These are phyloP conservation scores for Poecilia velifera DNA, from an alignment of 2,797 vertebrate species.

Conservation along the genomic window DNA sequence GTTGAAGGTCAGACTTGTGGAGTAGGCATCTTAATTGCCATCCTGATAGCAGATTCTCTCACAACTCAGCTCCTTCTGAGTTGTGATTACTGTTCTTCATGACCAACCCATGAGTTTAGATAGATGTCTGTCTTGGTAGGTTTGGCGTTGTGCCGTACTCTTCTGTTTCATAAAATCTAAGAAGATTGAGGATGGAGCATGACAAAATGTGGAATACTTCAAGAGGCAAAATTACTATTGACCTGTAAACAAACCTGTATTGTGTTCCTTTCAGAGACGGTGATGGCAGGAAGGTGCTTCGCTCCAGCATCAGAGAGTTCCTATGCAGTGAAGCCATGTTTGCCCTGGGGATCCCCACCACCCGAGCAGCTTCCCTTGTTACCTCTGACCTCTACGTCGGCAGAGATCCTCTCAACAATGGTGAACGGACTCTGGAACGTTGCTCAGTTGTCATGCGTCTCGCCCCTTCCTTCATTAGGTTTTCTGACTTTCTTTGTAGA, in stretches of 20 bases:
- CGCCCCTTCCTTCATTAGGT: slow-evolving; percentile 88
- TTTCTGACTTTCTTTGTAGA: background rate
- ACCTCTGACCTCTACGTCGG: slow-evolving; percentile 83
- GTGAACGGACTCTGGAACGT: slow-evolving; percentile 81
- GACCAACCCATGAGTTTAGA: background rate
- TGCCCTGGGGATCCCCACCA: slow-evolving; percentile 87
- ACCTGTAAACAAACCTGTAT: background rate
- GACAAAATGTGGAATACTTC: background rate
- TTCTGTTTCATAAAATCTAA: background rate
- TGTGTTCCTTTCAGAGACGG: slow-evolving; percentile 77
- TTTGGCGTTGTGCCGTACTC: background rate
- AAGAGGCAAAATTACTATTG: background rate
- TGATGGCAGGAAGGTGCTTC: slow-evolving; percentile 89
- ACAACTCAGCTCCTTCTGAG: background rate
- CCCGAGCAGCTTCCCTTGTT: slow-evolving; percentile 85
- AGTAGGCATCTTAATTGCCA: too few relatives aligned
- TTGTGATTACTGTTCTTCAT: background rate
- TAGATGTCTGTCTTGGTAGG: background rate
- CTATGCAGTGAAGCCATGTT: slow-evolving; percentile 92
- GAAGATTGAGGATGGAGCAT: background rate
- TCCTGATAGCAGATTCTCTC: background rate
- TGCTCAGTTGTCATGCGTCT: slow-evolving; percentile 87
- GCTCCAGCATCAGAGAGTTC: slow-evolving; percentile 91
- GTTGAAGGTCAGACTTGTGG: too few relatives aligned
- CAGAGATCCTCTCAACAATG: slow-evolving; percentile 85